A percentile compares a stretch with the other conserved stretches of the same genome.
Evolutionary conservation across 2,888 invertebrate species (phyloP).

Genomic region (Petrolisthes manimaculis): DNA sequence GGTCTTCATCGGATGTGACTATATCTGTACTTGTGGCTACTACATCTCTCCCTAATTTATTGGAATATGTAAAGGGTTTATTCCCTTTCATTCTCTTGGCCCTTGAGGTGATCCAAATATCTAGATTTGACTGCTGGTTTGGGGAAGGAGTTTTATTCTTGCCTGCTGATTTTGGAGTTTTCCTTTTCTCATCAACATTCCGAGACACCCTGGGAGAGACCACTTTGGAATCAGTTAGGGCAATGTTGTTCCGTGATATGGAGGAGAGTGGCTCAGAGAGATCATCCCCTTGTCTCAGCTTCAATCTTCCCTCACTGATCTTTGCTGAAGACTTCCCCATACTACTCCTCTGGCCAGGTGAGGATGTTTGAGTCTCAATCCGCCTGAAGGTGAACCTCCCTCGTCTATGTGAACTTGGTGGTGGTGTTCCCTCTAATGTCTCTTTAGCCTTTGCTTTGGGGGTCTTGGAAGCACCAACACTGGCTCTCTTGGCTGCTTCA

Average conservation of each 20-base stretch:
- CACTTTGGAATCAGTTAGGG: slow-evolving; percentile 38
- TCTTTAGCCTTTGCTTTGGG: not conserved
- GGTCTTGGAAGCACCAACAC: not conserved
- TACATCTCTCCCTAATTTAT: no score
- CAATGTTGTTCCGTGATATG: slow-evolving; percentile 17
- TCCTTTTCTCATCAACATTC: slow-evolving; percentile 1
- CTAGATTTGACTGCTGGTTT: not conserved
- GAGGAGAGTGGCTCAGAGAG: not conserved
- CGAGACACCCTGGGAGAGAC: slow-evolving; percentile 19
- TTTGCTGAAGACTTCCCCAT: not conserved
- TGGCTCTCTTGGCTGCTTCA: slow-evolving; percentile 5
- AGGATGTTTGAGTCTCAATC: not conserved
- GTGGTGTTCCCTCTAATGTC: not conserved
- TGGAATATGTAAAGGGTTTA: not conserved
- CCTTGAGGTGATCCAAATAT: slow-evolving; percentile 28
- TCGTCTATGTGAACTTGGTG: not conserved
- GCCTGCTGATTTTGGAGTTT: not conserved
- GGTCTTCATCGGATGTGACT: not conserved
- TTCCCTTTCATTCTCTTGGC: slow-evolving; percentile 31
- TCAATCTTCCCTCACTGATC: not conserved
- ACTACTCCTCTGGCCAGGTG: not conserved
- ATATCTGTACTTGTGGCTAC: not conserved
- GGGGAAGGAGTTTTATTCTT: not conserved
- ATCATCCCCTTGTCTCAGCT: slow-evolving; percentile 30
- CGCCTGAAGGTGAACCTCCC: slow-evolving; percentile 38